Conservation (phyloP, 2,797 vertebrate species). For the Limnodromus scolopaceus region DNA sequence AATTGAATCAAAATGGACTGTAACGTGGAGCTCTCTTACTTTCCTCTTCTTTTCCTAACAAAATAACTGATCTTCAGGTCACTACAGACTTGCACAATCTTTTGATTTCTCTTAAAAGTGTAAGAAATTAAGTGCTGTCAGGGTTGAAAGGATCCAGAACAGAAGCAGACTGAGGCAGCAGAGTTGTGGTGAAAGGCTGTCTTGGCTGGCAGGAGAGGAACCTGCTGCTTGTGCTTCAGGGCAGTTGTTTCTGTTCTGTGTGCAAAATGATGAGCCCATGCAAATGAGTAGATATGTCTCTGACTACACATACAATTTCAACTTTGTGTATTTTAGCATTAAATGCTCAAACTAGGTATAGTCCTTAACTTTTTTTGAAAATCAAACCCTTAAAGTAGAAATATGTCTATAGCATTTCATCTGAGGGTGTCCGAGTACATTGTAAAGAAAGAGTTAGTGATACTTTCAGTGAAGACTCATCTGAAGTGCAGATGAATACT, state of each 20-base stretch:
- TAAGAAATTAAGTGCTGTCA: neutral
- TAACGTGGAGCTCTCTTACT: rapidly evolving
- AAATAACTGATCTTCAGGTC: neutral
- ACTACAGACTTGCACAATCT: neutral
- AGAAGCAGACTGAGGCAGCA: neutral
- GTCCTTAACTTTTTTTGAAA: neutral
- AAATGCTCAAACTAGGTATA: neutral
- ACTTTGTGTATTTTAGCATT: neutral
- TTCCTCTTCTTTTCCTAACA: neutral
- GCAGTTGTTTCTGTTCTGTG: neutral
- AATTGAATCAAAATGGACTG: neutral
- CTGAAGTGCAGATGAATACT: neutral
- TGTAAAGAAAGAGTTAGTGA: neutral
- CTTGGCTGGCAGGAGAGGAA: neutral
- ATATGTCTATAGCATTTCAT: neutral
- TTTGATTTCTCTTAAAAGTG: neutral
- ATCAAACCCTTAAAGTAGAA: neutral
- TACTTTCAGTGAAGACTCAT: neutral
- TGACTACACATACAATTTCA: neutral
- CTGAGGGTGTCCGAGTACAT: neutral
- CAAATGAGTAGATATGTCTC: neutral
- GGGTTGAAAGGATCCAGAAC: neutral
- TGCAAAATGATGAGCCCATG: neutral
- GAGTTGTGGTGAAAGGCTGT: neutral
- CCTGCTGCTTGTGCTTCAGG: neutral